Percentiles rank a stretch among this genome's conserved stretches.
phyloP scores from a whole-genome alignment of 2,113 vertebrate species.

The Vombatus ursinus region DNA sequence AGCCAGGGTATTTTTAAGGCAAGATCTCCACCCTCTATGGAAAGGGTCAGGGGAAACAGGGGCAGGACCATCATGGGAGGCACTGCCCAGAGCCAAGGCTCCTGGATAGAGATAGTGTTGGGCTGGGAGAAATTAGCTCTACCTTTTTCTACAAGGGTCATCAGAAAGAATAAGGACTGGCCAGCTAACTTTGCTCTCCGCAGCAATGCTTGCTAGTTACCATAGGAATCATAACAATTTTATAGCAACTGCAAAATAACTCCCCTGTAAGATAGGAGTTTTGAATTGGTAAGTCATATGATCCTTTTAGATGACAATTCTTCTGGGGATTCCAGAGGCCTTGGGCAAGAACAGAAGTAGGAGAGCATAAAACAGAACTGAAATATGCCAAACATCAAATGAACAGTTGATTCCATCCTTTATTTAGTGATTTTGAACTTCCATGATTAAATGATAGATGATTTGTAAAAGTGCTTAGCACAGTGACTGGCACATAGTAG shows the following conservation, averaged over 20 bases:
- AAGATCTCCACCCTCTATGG: not conserved
- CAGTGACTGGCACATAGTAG: not conserved
- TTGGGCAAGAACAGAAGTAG: not conserved
- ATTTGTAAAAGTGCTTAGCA: not conserved
- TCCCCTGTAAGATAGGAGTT: constrained; percentile 13
- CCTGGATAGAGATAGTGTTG: not conserved
- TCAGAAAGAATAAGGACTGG: not conserved
- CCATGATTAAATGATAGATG: not conserved
- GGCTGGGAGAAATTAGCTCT: not conserved
- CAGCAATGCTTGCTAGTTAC: not conserved
- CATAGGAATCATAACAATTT: constrained; percentile 44
- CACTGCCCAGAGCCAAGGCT: not conserved
- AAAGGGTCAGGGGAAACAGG: not conserved
- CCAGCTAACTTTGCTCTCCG: not conserved
- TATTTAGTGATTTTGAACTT: not conserved
- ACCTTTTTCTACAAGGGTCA: not conserved
- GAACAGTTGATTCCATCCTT: not conserved
- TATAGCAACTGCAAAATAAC: constrained; percentile 19
- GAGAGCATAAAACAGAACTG: not conserved
- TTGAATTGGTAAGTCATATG: not conserved
- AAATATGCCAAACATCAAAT: not conserved
- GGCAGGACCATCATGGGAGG: not conserved
- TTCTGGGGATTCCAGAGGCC: not conserved
- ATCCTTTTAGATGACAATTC: constrained; percentile 15
- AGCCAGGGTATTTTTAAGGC: not conserved